These are phyloP conservation scores for Amblyjoppa fuscipennis DNA, from an alignment of 2,888 invertebrate species.

Conservation along the genomic window DNA sequence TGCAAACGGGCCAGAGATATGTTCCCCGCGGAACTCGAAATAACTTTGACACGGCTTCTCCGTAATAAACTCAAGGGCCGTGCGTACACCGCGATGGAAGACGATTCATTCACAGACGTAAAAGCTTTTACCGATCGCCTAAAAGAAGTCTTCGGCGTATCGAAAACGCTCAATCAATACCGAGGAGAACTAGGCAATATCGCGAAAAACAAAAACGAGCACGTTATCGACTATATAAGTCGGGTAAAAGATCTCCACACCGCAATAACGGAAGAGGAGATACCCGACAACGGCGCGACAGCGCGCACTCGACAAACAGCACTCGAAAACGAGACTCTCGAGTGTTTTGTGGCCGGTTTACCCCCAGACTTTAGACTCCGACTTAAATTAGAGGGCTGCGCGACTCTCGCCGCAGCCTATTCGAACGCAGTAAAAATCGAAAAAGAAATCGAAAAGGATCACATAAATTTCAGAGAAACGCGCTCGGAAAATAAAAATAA, in stretches of 20 bases:
- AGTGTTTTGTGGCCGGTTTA: background rate
- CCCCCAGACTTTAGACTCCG: slow-evolving; percentile 27
- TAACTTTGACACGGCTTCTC: background rate
- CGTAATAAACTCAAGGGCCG: slow-evolving; percentile 30
- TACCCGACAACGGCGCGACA: background rate
- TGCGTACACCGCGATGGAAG: slow-evolving; percentile 46
- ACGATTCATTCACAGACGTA: background rate
- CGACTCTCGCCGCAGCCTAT: background rate
- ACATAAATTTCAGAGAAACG: too few species aligned
- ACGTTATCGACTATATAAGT: slow-evolving; percentile 42
- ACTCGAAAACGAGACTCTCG: too few species aligned
- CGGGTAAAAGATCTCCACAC: slow-evolving; percentile 42
- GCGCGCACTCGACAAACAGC: too few species aligned
- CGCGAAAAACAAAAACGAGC: background rate
- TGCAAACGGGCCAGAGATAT: slow-evolving; percentile 30
- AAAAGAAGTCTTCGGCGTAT: background rate
- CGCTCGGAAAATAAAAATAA: too few species aligned
- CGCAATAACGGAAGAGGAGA: background rate
- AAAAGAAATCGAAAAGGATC: too few species aligned
- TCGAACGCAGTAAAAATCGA: too few species aligned
- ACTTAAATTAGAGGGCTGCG: background rate
- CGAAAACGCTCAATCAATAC: slow-evolving; percentile 19
- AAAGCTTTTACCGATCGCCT: too few species aligned
- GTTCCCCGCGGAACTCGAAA: slow-evolving; percentile 6
- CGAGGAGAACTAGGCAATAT: slow-evolving; percentile 40